Evolutionary conservation across 37 sponge, comb jelly and placozoan species (phyloP), one percentile per base, ranked within the genome.

Genomic region (Chondrilla cf. caribensis): DNA sequence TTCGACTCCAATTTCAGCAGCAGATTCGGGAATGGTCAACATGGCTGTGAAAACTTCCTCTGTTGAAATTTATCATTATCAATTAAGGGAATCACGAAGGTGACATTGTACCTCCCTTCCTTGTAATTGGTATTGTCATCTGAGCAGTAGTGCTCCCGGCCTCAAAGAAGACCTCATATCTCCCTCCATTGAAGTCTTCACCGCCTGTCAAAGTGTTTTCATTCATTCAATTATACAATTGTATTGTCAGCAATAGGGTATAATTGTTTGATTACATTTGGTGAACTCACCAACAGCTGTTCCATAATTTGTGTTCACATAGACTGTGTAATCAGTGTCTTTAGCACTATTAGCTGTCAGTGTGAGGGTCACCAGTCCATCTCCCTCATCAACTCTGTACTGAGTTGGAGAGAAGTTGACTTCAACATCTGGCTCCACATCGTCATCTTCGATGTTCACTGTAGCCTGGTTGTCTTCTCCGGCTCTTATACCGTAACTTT

Each of bases 201-300:
- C 0, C 38, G 17, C 78, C 87, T 28, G 68, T 82, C 55, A 71
- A 71, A 83, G 78, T 83, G 32, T 0, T 35, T 78, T 78, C 82
- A 33, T 33, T 42, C 38, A 87, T 38, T 8, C 11, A 11, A 15
- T 26, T 38, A 33, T 47, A 11, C 9, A 47, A 47, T 14, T 47
- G 9, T 14, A 47, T 11, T 47, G 51, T 47, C 11, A 47, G 51
- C 51, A 47, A 47, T 6, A 11, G 6, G 11, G 51, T 47, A 11
- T 47, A 47, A 47, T 14, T 11, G 51, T 47, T 47, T n/a, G 11
- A 55, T 55, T 19, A 19, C 57, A 19, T 55, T 55, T 11, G 17
- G 22, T 6, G 37, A 29, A 39, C 42, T 1, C 22, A 73, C 76
- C 76, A 39, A 24, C 22, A 18, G 76, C 76, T 73, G 76, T 40